Base-by-base conservation (phyloP, 2,113 vertebrate genomes). In the Planiliza haematocheilus region DNA sequence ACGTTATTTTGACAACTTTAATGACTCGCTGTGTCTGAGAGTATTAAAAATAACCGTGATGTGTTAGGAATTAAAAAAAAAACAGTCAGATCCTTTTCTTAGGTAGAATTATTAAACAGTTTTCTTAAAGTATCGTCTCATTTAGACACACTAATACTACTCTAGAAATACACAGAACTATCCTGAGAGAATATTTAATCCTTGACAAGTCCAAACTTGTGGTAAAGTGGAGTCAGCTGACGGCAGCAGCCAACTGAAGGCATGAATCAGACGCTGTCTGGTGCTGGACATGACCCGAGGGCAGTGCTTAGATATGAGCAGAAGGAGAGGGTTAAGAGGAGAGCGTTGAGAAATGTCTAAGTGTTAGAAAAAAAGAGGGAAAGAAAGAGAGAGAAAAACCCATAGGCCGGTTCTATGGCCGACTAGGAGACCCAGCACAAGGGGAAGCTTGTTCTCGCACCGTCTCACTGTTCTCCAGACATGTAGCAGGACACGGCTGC, bases 261-360 rank as follows among this genome's bases (percentile, higher is more conserved):
- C 65, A 86, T 86, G 84, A 91, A 90, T 91, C 81, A 84, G 79
- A 74, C 69, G 58, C 70, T 89, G 85, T 87, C 74, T 80, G 65
- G 71, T 21, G 53, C 59, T 75, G 78, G 72, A 76, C 74, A 51
- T 57, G 9, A 84, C 87, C 82, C 4, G 38, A 59, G 77, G 85
- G 78, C 79, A 71, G 14, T 14, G 59, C 84, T 84, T 65, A 80
- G 82, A 80, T 81, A 79, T 67, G 82, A 79, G 55, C 65, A 72
- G 65, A 62, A 39, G 18, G 42, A 71, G 74, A 56, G 39, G n/a
- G 46, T 41, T 38, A 70, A 58, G 61, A 48, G 59, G 56, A 58
- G 70, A 46, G 60, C 46, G 46, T 24, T 53, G 66, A 17, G 61
- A 62, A 43, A 46, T 65, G 48, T 38, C 41, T 2, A 17, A 72